Base-by-base conservation (phyloP, 2,113 vertebrate genomes). In the Stigmatopora argus region DNA sequence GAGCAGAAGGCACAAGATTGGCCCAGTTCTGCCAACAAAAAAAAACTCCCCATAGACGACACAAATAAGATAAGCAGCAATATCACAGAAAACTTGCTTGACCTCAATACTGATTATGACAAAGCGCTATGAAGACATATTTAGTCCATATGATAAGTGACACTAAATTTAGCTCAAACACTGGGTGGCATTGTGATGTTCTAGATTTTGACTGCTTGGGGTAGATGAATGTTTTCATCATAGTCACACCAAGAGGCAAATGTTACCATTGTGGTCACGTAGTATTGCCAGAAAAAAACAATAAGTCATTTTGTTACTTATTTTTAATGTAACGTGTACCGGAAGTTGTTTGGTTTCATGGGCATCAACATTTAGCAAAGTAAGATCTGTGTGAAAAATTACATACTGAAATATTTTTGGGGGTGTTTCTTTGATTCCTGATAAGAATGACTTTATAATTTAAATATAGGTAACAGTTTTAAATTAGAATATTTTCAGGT, bases 1-100 rank as follows among this genome's bases (percentile, higher is more conserved):
- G 78, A 75, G 76, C 63, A 66, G 49, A 69, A 62, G 65, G 61
- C 65, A 76, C 73, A 78, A 66, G 61, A 60, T 47, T 83, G 76
- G 67, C 86, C 89, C 67, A 78, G 77, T 81, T 89, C 85, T 89
- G 86, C 81, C 86, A 85, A 66, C 65, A 66, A 64, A 62, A 34
- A 26, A 13, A 26, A 18, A 59, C 62, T 88, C 86, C 85, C 87
- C 55, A 70, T 73, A 77, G 84, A 89, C 65, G 58, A 71, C 60
- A 78, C 79, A 83, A 83, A 85, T 68, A 85, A 78, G 72, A 81
- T 82, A 84, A 85, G 75, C 76, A 67, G 75, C 64, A 26, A 48
- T 66, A 66, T 73, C 74, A 79, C 65, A 67, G 65, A 67, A 67
- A 76, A 81, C 65, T 73, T 75, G 60, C 74, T 80, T 79, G 77